Evolutionary conservation across 2,113 vertebrate genomes (phyloP), one percentile per base, ranked within the genome.

Genomic region (Takifugu flavidus): DNA sequence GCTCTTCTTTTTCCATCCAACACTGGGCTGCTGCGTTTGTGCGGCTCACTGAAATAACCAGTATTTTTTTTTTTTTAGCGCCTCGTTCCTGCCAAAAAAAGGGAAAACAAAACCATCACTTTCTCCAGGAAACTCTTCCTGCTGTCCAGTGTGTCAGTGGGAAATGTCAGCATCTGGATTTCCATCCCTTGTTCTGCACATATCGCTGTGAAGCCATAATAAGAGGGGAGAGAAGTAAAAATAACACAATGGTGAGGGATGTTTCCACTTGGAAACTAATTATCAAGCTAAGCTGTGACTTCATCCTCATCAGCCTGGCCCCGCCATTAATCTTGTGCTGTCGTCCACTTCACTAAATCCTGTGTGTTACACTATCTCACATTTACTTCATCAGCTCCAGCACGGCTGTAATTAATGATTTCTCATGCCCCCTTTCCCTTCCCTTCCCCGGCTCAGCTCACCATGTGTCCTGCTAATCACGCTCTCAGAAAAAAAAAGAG

Each of bases 301-400:
- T 91, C 86, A 84, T 89, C 78, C 85, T 87, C 86, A 89, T 91
- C 90, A 89, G 87, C 86, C 79, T 72, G 84, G 85, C 86, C 86
- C 84, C 84, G 59, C 86, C 91, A 92, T 92, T 92, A 91, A 92
- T 92, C 91, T 93, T 90, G 79, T 79, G 87, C 89, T 92, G 90
- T 91, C 90, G 85, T 89, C 89, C 90, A 92, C 89, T 91, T 91
- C 89, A 92, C 90, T 92, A 91, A 92, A 87, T 91, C 89, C 88
- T 86, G 88, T 87, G 79, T 85, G 89, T 89, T 91, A 92, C 90
- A 90, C 89, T 90, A 90, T 90, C 90, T 91, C 85, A 87, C 88
- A 89, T 92, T 91, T 87, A 90, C 90, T 92, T 92, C 90, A 92
- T 92, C 91, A 91, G 88, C 86, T 88, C 78, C 88, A 83, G 84